phyloP scores from a whole-genome alignment of 53 echinoderm and acorn worm species.

The Hippasteria phrygiana region DNA sequence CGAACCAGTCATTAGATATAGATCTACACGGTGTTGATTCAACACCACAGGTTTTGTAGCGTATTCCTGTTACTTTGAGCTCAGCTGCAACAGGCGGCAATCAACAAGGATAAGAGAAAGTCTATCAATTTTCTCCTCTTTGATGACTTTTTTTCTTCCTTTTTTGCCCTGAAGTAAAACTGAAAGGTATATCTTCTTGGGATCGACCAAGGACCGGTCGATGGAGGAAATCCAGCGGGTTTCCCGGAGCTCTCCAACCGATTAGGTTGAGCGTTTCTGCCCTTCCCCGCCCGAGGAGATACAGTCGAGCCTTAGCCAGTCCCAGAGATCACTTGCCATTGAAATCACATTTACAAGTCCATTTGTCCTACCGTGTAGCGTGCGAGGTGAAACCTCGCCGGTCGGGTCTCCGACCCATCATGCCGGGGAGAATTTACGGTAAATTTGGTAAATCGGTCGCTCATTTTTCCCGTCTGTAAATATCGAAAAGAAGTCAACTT shows the following conservation, averaged over 20 bases:
- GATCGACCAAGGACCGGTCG: slow-evolving; percentile 45
- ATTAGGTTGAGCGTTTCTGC: slow-evolving; percentile 30
- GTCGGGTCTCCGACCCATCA: not conserved
- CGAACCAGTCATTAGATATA: too few relatives aligned
- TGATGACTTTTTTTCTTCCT: slow-evolving; percentile 18
- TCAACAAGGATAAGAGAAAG: not conserved
- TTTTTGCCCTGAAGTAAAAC: slow-evolving; percentile 44
- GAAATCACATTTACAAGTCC: slow-evolving; percentile 53
- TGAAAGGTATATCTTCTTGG: slow-evolving; percentile 44
- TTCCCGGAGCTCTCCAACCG: slow-evolving; percentile 34
- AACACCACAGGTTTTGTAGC: too few relatives aligned
- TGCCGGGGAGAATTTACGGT: not conserved
- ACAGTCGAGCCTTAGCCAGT: not conserved
- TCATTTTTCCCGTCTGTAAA: not conserved
- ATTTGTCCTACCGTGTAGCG: slow-evolving; percentile 2
- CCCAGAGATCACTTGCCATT: slow-evolving; percentile 38
- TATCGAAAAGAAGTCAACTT: not conserved
- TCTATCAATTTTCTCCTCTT: not conserved
- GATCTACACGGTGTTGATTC: too few relatives aligned
- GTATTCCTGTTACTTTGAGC: not conserved
- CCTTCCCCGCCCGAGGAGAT: slow-evolving; percentile 47
- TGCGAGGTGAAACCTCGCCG: slow-evolving; percentile 1
- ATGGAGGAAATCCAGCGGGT: slow-evolving; percentile 47
- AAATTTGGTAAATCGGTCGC: not conserved
- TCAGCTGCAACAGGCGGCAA: slow-evolving; percentile 2